These are phyloP conservation scores for Orius insidiosus DNA, from an alignment of 1,140 invertebrate genomes.

Conservation along the genomic window DNA sequence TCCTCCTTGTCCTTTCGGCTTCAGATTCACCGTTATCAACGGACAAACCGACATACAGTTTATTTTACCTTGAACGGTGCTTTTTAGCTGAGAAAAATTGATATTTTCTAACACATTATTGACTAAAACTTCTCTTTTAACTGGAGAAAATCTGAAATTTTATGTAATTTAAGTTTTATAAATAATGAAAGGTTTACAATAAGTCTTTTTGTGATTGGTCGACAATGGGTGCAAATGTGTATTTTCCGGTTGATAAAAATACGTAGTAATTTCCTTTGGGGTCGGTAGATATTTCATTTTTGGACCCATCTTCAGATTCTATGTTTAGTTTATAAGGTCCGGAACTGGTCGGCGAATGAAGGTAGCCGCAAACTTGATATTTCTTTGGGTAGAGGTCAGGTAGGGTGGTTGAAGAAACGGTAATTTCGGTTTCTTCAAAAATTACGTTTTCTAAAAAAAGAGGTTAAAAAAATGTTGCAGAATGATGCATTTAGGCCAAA, in stretches of 20 bases:
- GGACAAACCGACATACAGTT: slow-evolving; percentile 35
- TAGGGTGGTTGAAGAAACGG: slow-evolving; percentile 48
- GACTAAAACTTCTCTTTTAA: slow-evolving; percentile 41
- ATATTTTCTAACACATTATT: slow-evolving; percentile 37
- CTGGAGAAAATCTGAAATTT: slow-evolving; percentile 46
- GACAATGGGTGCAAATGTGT: slow-evolving; percentile 30
- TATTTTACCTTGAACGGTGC: slow-evolving; percentile 42
- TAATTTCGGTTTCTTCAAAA: slow-evolving; percentile 37
- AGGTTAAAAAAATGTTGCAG: no score
- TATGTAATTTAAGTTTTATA: no score
- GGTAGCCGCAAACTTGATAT: slow-evolving; percentile 58
- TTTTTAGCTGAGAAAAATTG: slow-evolving; percentile 58
- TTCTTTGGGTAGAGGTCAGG: slow-evolving; percentile 36
- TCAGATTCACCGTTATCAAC: slow-evolving; percentile 32
- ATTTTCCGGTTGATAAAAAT: slow-evolving; percentile 47
- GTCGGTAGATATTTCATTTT: slow-evolving; percentile 21
- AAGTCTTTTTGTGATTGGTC: slow-evolving; percentile 1
- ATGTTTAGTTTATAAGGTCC: slow-evolving; percentile 8
- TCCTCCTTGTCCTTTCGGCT: slow-evolving; percentile 22
- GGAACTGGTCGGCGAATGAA: slow-evolving; percentile 29
- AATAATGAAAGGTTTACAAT: no score
- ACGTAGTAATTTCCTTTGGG: slow-evolving; percentile 49
- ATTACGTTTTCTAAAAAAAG: no score
- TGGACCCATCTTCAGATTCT: background rate
- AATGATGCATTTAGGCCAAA: no score